Evolutionary conservation across 2,888 invertebrate species (phyloP).

Genomic region (Pterostichus madidus): DNA sequence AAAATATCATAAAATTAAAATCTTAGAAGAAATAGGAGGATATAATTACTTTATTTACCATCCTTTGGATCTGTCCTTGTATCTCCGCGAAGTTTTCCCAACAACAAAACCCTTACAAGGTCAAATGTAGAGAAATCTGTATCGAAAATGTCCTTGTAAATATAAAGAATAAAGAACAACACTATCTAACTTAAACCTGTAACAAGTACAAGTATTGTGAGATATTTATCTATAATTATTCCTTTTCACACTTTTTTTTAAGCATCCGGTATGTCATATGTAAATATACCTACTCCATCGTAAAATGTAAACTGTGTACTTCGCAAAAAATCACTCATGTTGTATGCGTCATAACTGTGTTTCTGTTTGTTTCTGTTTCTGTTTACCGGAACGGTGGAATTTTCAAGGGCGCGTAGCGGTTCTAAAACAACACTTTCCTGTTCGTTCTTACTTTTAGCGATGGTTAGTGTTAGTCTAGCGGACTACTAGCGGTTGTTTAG

Average conservation of each 20-base stretch:
- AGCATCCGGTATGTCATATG: constrained; percentile 6
- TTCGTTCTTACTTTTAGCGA: not conserved
- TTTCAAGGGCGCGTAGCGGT: constrained; percentile 39
- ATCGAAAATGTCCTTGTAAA: no score
- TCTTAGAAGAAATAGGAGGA: no score
- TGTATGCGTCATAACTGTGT: constrained; percentile 3
- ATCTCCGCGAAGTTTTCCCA: no score
- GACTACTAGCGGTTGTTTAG: no score
- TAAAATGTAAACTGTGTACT: constrained; percentile 1
- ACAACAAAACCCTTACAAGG: no score
- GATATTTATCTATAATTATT: not conserved
- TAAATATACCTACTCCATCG: not conserved
- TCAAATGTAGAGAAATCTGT: no score
- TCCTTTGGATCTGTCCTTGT: no score
- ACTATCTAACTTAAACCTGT: no score
- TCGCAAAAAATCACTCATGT: not conserved
- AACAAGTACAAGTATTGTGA: no score
- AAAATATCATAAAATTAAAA: no score
- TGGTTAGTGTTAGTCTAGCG: constrained; percentile 10
- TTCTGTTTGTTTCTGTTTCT: constrained; percentile 19
- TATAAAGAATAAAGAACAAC: no score
- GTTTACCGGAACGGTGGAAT: not conserved
- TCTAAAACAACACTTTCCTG: constrained; percentile 15
- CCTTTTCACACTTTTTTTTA: constrained; percentile 1
- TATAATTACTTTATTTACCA: no score